Evolutionary conservation across 2,113 vertebrate species (phyloP), one percentile per base, ranked within the genome.

Genomic region (Entomyzon cyanotis): DNA sequence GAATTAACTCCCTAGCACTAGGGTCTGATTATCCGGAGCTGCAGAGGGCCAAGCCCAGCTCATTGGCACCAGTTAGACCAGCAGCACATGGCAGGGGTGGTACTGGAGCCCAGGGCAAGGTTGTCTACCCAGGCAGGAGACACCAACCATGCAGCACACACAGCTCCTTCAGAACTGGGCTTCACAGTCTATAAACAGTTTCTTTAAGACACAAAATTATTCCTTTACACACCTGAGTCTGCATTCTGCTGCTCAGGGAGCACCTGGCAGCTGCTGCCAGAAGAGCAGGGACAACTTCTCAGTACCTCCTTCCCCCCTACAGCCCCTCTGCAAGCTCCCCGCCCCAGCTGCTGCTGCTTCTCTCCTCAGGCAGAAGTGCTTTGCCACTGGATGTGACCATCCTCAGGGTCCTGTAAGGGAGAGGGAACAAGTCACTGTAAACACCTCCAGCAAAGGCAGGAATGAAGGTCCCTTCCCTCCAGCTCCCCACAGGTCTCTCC

Each of bases 1-100:
- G 41, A 18, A 63, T n/a, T 27, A 20, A 11, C 28, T 39, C 39
- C 39, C 39, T 39, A 39, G 39, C 39, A 39, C 11, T 39, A 39
- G 39, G 39, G 39, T 23, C 25, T 3, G 15, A 23, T 11, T 44
- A 28, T 2, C 14, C 47, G 73, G 55, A 42, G 28, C 44, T 12
- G 18, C 39, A 86, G 49, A 59, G 44, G 24, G 28, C 13, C 44
- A 39, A 64, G 77, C 20, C 41, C 30, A 27, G 59, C 37, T 58
- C 2, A 0, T 4, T 12, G 9, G 21, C 52, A 11, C 8, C 37
- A 24, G 15, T 30, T 5, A 17, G 52, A 25, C 5, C 69, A 70
- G 56, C 37, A 81, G 56, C 22, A 33, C 41, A 2, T 0, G 5
- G 31, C 37, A 31, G 18, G 7, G 39, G 15, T 7, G 55, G 27